A percentile compares a stretch with the other conserved stretches of the same genome.
phyloP scores from a whole-genome alignment of 2,888 invertebrate species.

The Hyles lineata region DNA sequence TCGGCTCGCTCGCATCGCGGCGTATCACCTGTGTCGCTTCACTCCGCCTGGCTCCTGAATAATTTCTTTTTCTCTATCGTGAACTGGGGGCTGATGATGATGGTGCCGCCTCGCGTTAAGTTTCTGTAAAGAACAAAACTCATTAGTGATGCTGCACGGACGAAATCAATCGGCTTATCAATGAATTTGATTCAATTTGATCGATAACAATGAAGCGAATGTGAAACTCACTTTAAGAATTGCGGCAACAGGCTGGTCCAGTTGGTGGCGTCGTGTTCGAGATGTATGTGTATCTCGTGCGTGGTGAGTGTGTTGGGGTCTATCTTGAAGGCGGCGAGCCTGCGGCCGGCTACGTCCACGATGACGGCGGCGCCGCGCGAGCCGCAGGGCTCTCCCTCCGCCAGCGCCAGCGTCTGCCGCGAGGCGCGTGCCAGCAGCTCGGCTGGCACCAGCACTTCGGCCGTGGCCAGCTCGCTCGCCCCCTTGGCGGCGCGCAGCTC shows the following conservation, averaged over 20 bases:
- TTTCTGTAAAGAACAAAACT: constrained; percentile 86
- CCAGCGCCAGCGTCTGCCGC: constrained; percentile 91
- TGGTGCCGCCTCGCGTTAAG: constrained; percentile 92
- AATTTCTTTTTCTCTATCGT: constrained; percentile 96
- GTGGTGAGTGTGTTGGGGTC: constrained; percentile 95
- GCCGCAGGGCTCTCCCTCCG: constrained; percentile 96
- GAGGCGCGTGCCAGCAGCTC: constrained; percentile 92
- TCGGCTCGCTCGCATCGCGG: constrained; percentile 75
- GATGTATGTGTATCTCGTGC: constrained; percentile 94
- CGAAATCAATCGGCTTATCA: not conserved
- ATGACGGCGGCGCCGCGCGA: constrained; percentile 94
- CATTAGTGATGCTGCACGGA: constrained; percentile 45
- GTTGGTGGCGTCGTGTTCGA: constrained; percentile 93
- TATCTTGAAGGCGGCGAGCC: constrained; percentile 92
- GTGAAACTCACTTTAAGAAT: constrained; percentile 92
- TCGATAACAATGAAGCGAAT: constrained; percentile 1
- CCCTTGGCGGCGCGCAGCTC: constrained; percentile 92
- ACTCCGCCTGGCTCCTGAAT: constrained; percentile 89
- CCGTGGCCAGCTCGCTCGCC: constrained; percentile 90
- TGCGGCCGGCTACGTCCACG: constrained; percentile 91
- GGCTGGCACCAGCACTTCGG: constrained; percentile 93
- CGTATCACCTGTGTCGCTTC: constrained; percentile 62
- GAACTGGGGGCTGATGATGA: constrained; percentile 95
- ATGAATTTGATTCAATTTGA: not conserved
- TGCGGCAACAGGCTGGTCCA: constrained; percentile 95